phyloP scores from a whole-genome alignment of 2,888 invertebrate genomes.

The Caenorhabditis sp. region DNA sequence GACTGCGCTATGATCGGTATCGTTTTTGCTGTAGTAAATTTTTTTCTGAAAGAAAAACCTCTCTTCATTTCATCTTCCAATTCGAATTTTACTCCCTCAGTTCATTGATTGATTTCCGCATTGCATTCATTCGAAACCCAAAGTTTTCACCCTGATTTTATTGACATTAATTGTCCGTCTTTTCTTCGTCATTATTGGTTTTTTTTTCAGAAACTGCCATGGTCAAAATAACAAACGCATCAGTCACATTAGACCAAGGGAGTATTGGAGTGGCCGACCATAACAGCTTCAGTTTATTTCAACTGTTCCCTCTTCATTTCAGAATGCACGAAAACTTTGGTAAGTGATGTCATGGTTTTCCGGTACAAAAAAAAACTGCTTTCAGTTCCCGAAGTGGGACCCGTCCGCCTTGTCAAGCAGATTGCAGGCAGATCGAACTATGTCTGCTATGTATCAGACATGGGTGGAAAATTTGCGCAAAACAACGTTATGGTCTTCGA shows the following conservation, averaged over 20 bases:
- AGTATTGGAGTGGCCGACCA: background rate
- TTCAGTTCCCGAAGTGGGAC: conserved; percentile 34
- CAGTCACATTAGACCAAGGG: conserved; percentile 22
- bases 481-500: conserved; percentile 26
- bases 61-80: background rate
- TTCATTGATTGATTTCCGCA: no score
- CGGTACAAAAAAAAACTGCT: background rate
- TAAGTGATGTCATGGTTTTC: background rate
- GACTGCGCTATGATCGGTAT: conserved; percentile 34
- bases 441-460: conserved; percentile 2
- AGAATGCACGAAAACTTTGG: conserved; percentile 15
- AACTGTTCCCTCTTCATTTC: conserved; percentile 4
- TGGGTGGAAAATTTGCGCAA: conserved; percentile 25
- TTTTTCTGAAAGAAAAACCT: background rate
- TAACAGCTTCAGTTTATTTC: conserved; percentile 17
- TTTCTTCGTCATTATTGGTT: background rate
- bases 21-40: conserved; percentile 15
- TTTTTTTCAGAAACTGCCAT: background rate
- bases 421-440: background rate
- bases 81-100: background rate
- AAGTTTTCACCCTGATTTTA: no score
- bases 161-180: no score
- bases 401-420: conserved; percentile 28
- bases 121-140: no score
- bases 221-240: conserved; percentile 17